Evolutionary conservation across 2,113 vertebrate genomes (phyloP).

Genomic region (Scortum barcoo): DNA sequence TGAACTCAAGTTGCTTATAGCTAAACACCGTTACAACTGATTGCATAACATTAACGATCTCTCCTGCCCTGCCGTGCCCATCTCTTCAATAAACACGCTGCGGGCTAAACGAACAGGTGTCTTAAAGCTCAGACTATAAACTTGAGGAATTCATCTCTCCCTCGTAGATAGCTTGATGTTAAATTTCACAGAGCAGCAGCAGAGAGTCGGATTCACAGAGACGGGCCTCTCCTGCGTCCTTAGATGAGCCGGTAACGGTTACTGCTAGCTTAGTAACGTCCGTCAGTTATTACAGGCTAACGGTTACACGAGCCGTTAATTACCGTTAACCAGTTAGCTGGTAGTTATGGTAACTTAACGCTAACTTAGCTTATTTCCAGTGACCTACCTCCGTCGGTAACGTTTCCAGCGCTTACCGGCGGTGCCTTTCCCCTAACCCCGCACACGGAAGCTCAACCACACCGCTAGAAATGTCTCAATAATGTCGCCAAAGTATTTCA

Average conservation of each 20-base stretch:
- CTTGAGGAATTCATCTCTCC: neutral
- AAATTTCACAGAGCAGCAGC: constrained; percentile 8
- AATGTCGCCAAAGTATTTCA: neutral
- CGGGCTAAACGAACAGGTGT: constrained; percentile 46
- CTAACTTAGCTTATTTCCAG: constrained; percentile 4
- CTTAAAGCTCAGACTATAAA: neutral
- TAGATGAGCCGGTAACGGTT: constrained; percentile 11
- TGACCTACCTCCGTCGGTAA: neutral
- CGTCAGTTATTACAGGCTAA: neutral
- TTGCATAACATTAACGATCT: constrained; percentile 17
- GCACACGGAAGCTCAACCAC: constrained; percentile 12
- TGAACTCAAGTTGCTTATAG: neutral
- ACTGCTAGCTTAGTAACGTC: neutral
- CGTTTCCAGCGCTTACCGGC: neutral
- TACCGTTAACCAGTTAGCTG: no score
- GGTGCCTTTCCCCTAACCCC: constrained; percentile 29
- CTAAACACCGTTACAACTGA: neutral
- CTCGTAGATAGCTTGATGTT: neutral
- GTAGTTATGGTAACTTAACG: constrained; percentile 2
- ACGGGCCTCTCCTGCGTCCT: constrained; percentile 45
- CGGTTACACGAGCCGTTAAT: neutral
- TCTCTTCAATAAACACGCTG: neutral
- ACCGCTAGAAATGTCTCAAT: constrained; percentile 29
- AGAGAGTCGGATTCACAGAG: neutral
- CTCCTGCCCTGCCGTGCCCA: neutral